Evolutionary conservation across 1,140 invertebrate species (phyloP).

Genomic region (Dendroctonus valens): DNA sequence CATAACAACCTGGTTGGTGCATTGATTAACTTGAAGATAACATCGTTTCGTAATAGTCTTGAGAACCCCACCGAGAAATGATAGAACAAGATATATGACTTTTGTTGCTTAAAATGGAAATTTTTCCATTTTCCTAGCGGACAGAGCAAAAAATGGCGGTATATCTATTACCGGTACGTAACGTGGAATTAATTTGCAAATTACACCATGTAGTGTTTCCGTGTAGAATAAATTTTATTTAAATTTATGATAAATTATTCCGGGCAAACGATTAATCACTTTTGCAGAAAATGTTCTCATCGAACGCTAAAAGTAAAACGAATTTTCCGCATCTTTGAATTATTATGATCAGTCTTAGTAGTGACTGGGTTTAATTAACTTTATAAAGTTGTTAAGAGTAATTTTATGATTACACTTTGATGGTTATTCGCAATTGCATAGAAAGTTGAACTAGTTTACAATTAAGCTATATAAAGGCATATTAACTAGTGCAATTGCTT

Average conservation of each 20-base stretch:
- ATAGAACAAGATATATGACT: constrained; percentile 9
- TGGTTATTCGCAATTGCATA: too few species aligned
- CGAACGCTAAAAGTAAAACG: constrained; percentile 12
- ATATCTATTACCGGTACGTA: constrained; percentile 26
- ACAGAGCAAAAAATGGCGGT: constrained; percentile 10
- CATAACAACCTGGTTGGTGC: background rate
- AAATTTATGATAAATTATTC: constrained; percentile 31
- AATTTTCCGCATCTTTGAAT: constrained; percentile 8
- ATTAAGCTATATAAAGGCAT: too few species aligned
- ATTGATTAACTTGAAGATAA: constrained; percentile 4
- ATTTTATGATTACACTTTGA: too few species aligned
- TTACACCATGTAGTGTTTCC: constrained; percentile 26
- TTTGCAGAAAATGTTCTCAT: constrained; percentile 15
- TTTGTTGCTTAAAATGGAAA: constrained; percentile 11
- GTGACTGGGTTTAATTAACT: background rate
- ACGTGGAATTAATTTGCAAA: constrained; percentile 28
- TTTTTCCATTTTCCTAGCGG: constrained; percentile 17
- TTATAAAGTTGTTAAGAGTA: background rate
- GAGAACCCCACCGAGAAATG: background rate
- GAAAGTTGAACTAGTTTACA: too few species aligned
- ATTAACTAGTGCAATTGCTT: too few species aligned
- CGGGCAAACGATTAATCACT: constrained; percentile 22
- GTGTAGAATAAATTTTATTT: constrained; percentile 27
- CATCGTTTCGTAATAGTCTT: constrained; percentile 4
- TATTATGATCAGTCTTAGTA: background rate